A percentile compares a stretch with the other conserved stretches of the same genome.
phyloP scores from a whole-genome alignment of 2,888 invertebrate genomes.

The Conus canariensis region DNA sequence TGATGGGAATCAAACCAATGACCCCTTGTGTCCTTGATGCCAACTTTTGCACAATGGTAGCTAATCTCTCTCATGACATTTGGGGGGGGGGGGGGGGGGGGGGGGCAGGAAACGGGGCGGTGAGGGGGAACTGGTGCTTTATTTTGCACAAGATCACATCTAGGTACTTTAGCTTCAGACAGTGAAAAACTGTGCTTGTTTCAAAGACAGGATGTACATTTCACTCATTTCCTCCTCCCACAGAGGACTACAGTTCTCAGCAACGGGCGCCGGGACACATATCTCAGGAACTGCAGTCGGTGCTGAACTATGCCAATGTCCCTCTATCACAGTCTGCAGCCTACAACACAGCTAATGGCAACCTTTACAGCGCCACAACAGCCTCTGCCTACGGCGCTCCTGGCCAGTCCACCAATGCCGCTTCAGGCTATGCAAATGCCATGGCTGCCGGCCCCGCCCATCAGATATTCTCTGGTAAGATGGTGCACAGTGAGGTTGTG shows the following conservation, averaged over 20 bases:
- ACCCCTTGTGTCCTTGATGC: no score
- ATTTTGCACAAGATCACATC: no score
- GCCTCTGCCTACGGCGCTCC: conserved; percentile 35
- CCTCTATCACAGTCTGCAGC: conserved; percentile 52
- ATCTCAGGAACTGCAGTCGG: conserved; percentile 54
- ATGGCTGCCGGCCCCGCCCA: conserved; percentile 20
- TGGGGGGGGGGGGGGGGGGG: no score
- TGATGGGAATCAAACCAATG: no score
- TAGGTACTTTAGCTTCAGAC: no score
- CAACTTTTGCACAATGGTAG: no score
- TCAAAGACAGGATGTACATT: no score
- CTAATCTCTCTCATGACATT: no score
- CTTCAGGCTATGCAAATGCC: conserved; percentile 24
- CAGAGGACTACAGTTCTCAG: conserved; percentile 38
- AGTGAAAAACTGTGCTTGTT: no score
- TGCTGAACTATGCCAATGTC: conserved; percentile 54
- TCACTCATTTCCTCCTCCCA: no score
- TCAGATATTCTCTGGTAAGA: conserved; percentile 29
- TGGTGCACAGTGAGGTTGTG: neutral
- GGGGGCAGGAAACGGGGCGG: no score
- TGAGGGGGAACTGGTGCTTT: no score
- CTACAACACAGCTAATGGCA: conserved; percentile 44
- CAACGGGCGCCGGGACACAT: conserved; percentile 43
- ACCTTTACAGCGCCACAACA: conserved; percentile 41
- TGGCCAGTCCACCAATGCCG: conserved; percentile 21